Conservation (phyloP, 2,797 vertebrate genomes). For the Spinibarbus caldwelli region DNA sequence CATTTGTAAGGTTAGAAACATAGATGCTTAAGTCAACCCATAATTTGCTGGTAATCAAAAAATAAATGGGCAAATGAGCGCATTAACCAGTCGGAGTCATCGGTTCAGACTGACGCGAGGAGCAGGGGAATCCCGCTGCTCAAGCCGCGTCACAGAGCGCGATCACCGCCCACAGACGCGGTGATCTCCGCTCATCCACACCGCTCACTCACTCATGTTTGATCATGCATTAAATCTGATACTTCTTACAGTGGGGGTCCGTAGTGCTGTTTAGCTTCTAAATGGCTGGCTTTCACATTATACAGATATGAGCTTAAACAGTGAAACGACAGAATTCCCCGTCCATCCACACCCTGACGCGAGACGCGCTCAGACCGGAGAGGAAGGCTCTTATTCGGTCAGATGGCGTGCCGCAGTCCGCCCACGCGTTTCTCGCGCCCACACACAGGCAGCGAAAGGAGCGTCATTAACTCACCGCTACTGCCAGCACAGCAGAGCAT, state of each 20-base stretch:
- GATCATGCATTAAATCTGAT: no score
- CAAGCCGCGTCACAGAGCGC: slow-evolving; percentile 9
- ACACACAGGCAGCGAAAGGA: slow-evolving; percentile 83
- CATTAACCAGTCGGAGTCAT: not conserved
- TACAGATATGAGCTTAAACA: not conserved
- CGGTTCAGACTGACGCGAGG: no score
- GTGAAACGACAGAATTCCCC: not conserved
- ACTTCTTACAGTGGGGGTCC: not conserved
- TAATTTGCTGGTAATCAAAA: no score
- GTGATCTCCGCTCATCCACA: slow-evolving; percentile 19
- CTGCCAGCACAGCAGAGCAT: slow-evolving; percentile 72
- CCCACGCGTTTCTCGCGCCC: slow-evolving; percentile 87
- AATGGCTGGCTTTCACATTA: not conserved
- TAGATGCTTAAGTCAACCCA: no score
- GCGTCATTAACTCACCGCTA: slow-evolving; percentile 83
- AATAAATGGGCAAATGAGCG: not conserved
- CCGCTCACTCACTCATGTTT: not conserved
- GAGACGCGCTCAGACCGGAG: slow-evolving; percentile 76
- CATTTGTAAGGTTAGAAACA: no score
- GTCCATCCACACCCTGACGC: not conserved
- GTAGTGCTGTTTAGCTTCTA: not conserved
- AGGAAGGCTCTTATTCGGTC: slow-evolving; percentile 87
- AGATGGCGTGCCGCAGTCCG: slow-evolving; percentile 86
- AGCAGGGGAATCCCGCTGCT: slow-evolving; percentile 34
- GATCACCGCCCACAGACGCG: slow-evolving; percentile 1